Evolutionary conservation across 2,888 invertebrate genomes (phyloP), one percentile per base, ranked within the genome.

Genomic region (Spodoptera exigua): DNA sequence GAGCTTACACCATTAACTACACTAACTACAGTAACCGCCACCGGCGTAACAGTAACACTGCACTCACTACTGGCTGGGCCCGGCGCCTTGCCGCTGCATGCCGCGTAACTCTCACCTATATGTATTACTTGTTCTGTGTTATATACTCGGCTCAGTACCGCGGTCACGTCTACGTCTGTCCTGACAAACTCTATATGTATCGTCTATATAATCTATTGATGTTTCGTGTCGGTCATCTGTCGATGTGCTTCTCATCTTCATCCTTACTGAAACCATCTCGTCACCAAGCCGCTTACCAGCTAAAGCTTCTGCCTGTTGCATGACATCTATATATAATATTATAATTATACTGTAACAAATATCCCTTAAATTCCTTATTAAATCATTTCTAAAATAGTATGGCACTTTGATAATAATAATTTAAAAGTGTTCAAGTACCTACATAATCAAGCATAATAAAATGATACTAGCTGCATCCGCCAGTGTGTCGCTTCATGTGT

Each of bases 1-100:
- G 89, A 89, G 92, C 92, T 93, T 92, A 93, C 92, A 92, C 89
- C 85, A 92, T 92, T 93, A 94, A 93, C 91, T 91, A 93, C 93
- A 91, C 93, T 94, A 94, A 93, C 92, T 87, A 89, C 86, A 87
- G 85, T 91, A 91, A 91, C 91, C 76, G 79, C 79, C 80, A 79
- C 72, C 76, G 84, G 83, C 86, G 87, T 85, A 85, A 86, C 89
- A 85, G 81, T 86, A 88, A 90, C 87, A 90, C 89, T 83, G 84
- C 85, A 90, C 86, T 88, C 84, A 88, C 84, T 83, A 45, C 78
- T 67, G 77, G 80, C 65, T 66, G 68, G 61, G 62, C 49, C 61
- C 68, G 58, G 12, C 45, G 70, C 67, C 68, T 62, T 63, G 46
- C 56, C 69, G 67, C 72, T 69, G 76, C 80, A 76, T 80, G 76